Percentiles rank a stretch among this genome's conserved stretches.
phyloP scores from a whole-genome alignment of 1,140 invertebrate genomes.

The Drosophila kanapiae region DNA sequence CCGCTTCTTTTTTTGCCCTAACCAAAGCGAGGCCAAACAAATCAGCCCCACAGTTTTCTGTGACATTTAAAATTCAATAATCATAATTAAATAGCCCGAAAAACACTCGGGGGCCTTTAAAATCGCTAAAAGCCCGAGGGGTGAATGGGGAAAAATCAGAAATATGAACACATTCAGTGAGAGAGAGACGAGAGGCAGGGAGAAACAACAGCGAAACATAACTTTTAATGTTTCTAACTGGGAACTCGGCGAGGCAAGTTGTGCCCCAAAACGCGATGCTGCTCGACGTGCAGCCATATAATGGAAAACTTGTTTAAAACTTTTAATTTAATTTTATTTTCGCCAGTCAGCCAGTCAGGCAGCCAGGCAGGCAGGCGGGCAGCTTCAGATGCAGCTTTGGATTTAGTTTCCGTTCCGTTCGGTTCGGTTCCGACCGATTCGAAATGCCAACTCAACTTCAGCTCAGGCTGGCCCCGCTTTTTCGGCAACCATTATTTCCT shows the following conservation, averaged over 20 bases:
- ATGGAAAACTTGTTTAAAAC: slow-evolving; percentile 82
- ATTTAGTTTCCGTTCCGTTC: slow-evolving; percentile 40
- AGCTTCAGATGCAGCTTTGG: slow-evolving; percentile 44
- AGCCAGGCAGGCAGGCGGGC: background rate
- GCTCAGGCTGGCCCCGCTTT: slow-evolving; percentile 5
- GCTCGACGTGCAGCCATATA: slow-evolving; percentile 56
- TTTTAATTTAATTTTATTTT: slow-evolving; percentile 83
- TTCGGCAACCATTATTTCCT: slow-evolving; percentile 31
- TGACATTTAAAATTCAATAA: slow-evolving; percentile 77
- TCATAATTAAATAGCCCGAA: slow-evolving; percentile 69
- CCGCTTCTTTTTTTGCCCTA: background rate
- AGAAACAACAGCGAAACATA: slow-evolving; percentile 42
- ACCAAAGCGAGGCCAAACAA: slow-evolving; percentile 19
- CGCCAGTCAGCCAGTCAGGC: slow-evolving; percentile 29
- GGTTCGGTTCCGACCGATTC: slow-evolving; percentile 16
- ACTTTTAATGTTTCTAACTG: slow-evolving; percentile 78
- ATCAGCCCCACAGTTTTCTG: slow-evolving; percentile 39
- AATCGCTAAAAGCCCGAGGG: slow-evolving; percentile 20
- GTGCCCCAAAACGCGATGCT: slow-evolving; percentile 30
- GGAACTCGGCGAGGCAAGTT: slow-evolving; percentile 59
- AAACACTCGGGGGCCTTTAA: slow-evolving; percentile 38
- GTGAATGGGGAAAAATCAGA: slow-evolving; percentile 38
- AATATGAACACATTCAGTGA: slow-evolving; percentile 45
- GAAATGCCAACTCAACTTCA: slow-evolving; percentile 26
- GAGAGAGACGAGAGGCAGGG: background rate